These are phyloP conservation scores for Nephrotoma appendiculata DNA, from an alignment of 2,888 invertebrate genomes.

Conservation along the genomic window DNA sequence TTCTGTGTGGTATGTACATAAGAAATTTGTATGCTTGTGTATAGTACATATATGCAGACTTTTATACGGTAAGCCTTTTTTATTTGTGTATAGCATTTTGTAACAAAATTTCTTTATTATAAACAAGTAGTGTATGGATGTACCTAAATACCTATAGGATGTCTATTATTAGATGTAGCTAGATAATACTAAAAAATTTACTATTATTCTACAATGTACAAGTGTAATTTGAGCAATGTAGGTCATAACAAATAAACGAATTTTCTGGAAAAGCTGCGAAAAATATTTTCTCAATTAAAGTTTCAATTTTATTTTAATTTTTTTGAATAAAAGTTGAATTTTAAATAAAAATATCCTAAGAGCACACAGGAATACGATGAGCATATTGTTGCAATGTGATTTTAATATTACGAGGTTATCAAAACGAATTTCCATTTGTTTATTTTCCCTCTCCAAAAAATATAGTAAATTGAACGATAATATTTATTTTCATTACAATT, in stretches of 20 bases:
- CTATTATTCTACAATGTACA: background rate
- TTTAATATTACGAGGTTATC: background rate
- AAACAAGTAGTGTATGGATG: background rate
- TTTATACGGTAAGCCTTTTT: background rate
- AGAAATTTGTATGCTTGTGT: background rate
- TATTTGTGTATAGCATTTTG: background rate
- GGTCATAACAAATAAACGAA: background rate
- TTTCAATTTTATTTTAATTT: background rate
- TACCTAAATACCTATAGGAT: background rate
- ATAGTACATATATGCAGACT: background rate
- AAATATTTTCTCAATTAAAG: background rate
- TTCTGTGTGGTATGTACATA: background rate
- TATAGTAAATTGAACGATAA: background rate
- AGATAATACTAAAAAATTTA: background rate
- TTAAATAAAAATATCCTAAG: background rate
- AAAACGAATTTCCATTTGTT: background rate
- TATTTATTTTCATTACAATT: background rate
- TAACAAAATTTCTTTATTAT: background rate
- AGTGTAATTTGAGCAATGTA: background rate
- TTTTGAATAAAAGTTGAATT: background rate
- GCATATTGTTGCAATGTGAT: background rate
- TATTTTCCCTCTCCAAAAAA: background rate
- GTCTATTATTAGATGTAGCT: background rate
- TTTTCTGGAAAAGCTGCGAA: background rate
- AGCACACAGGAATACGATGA: background rate